Evolutionary conservation across 2,113 vertebrate species (phyloP).

Genomic region (Suricata suricatta): DNA sequence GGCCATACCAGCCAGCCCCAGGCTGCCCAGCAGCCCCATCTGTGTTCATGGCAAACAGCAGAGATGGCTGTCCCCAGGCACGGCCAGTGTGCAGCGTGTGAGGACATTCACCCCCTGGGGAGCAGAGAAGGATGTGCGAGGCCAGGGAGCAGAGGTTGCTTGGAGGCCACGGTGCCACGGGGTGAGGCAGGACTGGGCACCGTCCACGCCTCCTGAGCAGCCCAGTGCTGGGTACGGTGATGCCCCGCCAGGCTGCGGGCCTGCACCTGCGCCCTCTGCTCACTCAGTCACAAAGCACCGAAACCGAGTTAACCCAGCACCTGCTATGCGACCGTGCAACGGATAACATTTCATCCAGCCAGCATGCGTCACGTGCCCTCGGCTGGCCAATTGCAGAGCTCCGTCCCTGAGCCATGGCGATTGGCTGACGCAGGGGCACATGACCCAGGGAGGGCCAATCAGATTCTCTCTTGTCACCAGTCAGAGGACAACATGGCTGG

Average conservation of each 20-base stretch:
- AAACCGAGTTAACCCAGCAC: not conserved
- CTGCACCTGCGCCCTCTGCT: not conserved
- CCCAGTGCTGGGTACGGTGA: not conserved
- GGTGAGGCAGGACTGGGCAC: too few relatives aligned
- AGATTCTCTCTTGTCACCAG: not conserved
- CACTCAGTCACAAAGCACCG: not conserved
- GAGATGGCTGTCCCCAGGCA: not conserved
- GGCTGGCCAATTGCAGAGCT: not conserved
- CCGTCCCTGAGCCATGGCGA: not conserved
- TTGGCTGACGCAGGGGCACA: not conserved
- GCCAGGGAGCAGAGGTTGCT: not conserved
- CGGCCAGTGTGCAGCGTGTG: not conserved
- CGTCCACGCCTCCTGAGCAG: not conserved
- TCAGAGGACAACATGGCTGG: not conserved
- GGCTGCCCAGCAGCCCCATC: not conserved
- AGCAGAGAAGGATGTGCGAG: not conserved
- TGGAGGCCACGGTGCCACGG: not conserved
- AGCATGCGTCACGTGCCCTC: not conserved
- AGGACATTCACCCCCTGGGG: not conserved
- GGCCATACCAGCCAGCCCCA: not conserved
- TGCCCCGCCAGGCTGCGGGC: rapidly evolving
- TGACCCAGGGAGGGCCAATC: not conserved
- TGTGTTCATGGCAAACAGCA: not conserved
- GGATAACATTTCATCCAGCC: not conserved
- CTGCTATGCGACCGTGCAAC: not conserved